These are phyloP conservation scores for Scolanthus callimorphus DNA, from an alignment of 92 coral and sea anemone genomes.

Conservation along the genomic window DNA sequence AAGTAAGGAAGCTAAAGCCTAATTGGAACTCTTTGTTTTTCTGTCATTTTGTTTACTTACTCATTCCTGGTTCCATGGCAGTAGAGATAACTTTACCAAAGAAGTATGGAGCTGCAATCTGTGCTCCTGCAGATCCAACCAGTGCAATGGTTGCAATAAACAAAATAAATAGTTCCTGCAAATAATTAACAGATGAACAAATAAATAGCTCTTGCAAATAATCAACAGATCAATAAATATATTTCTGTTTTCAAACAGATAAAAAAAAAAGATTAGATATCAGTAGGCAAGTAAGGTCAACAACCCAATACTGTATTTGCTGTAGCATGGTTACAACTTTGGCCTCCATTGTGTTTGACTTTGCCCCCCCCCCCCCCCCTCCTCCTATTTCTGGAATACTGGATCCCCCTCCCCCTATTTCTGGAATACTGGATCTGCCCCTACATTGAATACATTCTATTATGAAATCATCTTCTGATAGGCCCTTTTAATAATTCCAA, in stretches of 20 bases:
- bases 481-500: too few species aligned
- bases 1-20: too few species aligned
- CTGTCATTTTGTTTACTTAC: conserved; percentile 60
- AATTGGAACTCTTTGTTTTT: too few species aligned
- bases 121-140: conserved; percentile 71
- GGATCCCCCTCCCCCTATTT: too few species aligned
- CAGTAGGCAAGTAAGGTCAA: background rate
- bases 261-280: background rate
- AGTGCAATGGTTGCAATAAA: conserved; percentile 75
- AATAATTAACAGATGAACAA: background rate
- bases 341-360: too few species aligned
- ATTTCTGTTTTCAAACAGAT: background rate
- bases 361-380: too few species aligned
- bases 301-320: too few species aligned
- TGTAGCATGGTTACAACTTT: too few species aligned
- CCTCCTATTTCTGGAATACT: too few species aligned
- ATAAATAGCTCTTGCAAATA: background rate
- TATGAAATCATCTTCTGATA: too few species aligned
- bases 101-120: conserved; percentile 91
- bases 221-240: background rate
- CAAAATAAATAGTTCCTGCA: conserved; percentile 62
- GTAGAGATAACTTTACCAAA: conserved; percentile 82
- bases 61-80: conserved; percentile 62
- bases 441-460: too few species aligned
- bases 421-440: too few species aligned